phyloP scores from a whole-genome alignment of 2,888 invertebrate genomes.

The Lithophane socia region DNA sequence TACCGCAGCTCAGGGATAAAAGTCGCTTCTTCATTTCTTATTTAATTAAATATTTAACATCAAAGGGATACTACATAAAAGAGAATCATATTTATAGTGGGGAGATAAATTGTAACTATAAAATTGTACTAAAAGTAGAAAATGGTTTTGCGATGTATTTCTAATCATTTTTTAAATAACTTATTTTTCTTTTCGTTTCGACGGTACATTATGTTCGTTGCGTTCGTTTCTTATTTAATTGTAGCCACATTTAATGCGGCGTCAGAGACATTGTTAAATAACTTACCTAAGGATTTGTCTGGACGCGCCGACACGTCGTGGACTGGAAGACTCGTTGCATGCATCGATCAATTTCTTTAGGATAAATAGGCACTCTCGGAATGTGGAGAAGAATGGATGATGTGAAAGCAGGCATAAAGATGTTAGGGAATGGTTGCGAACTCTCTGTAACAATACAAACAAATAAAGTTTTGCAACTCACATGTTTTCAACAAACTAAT shows the following conservation, averaged over 20 bases:
- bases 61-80: constrained; percentile 24
- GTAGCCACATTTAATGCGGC: too few relatives aligned
- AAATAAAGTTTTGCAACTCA: neutral
- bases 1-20: constrained; percentile 17
- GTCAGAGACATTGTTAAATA: too few relatives aligned
- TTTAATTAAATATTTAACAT: constrained; percentile 30
- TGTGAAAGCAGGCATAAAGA: constrained; percentile 99
- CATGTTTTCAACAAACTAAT: neutral
- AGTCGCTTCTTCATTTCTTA: constrained; percentile 23
- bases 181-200: too few relatives aligned
- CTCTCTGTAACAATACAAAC: constrained; percentile 90
- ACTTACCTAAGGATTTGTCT: constrained; percentile 95
- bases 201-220: too few relatives aligned
- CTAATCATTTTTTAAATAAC: neutral
- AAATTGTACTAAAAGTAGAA: too few relatives aligned
- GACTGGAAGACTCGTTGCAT: constrained; percentile 98
- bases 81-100: neutral
- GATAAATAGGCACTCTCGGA: constrained; percentile 99
- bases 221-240: too few relatives aligned
- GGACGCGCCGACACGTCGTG: constrained; percentile 96
- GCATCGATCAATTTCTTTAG: constrained; percentile 99
- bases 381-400: constrained; percentile 99
- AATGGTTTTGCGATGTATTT: neutral
- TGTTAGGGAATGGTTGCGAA: constrained; percentile 98
- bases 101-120: constrained; percentile 28